Percentiles rank a stretch among this genome's conserved stretches.
These are phyloP conservation scores for Bombus picipes DNA, from an alignment of 1,140 invertebrate species.

Conservation along the genomic window DNA sequence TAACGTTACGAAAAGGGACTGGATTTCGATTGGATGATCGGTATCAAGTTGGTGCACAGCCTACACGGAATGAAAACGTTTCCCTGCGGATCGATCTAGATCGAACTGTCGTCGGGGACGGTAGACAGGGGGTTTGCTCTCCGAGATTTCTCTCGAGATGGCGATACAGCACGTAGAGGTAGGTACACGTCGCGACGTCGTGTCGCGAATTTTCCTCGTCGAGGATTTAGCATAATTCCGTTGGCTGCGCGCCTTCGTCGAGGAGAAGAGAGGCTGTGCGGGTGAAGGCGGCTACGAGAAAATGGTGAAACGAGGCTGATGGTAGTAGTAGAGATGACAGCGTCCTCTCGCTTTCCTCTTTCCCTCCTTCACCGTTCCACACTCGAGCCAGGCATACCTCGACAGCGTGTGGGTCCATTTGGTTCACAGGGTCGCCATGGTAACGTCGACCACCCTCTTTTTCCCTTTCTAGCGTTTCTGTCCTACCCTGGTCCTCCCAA, in stretches of 20 bases:
- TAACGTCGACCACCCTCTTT: constrained; percentile 76
- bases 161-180: constrained; percentile 63
- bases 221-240: constrained; percentile 74
- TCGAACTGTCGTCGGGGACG: constrained; percentile 46
- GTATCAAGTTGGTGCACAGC: constrained; percentile 1
- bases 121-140: constrained; percentile 14
- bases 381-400: constrained; percentile 69
- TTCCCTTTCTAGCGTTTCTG: constrained; percentile 67
- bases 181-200: constrained; percentile 63
- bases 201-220: constrained; percentile 72
- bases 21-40: neutral
- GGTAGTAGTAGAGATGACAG: constrained; percentile 58
- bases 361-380: constrained; percentile 64
- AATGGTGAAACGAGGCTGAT: constrained; percentile 35
- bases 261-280: neutral
- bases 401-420: constrained; percentile 78
- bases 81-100: constrained; percentile 44
- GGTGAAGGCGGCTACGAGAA: constrained; percentile 31
- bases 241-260: constrained; percentile 60
- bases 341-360: constrained; percentile 52
- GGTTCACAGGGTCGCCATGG: constrained; percentile 77
- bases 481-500: constrained; percentile 48
- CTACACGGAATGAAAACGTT: neutral
- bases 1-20: neutral
- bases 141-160: constrained; percentile 60